These are phyloP conservation scores for Chinchilla lanigera DNA, from an alignment of 2,113 vertebrate genomes.

Conservation along the genomic window DNA sequence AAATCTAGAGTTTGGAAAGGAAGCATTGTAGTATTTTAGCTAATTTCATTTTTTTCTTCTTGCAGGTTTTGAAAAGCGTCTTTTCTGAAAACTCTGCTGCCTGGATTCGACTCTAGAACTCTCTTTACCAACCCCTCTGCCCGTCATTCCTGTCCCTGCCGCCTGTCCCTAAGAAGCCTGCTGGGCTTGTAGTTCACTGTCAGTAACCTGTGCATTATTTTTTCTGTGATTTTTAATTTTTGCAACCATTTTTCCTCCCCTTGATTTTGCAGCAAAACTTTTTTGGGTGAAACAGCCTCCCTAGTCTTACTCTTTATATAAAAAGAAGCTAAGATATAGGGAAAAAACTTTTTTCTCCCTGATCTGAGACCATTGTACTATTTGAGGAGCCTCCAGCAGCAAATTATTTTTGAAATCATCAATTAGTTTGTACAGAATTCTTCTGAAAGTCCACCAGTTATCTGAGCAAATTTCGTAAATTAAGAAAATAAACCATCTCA, in stretches of 20 bases:
- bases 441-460: conserved; percentile 87
- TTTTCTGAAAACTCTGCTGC: conserved; percentile 89
- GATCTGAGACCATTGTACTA: conserved; percentile 84
- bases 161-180: conserved; percentile 68
- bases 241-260: conserved; percentile 79
- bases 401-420: conserved; percentile 88
- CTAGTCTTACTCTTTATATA: conserved; percentile 74
- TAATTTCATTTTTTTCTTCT: conserved; percentile 87
- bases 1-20: conserved; percentile 50
- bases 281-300: conserved; percentile 64
- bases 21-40: conserved; percentile 72
- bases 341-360: conserved; percentile 80
- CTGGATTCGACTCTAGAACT: conserved; percentile 89
- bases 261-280: conserved; percentile 81
- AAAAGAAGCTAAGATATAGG: conserved; percentile 76
- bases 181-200: conserved; percentile 83
- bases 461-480: conserved; percentile 87
- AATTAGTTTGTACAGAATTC: conserved; percentile 88
- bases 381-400: conserved; percentile 84
- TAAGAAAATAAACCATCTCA: conserved; percentile 87
- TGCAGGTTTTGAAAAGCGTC: conserved; percentile 91
- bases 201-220: conserved; percentile 76
- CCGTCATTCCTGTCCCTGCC: conserved; percentile 17
- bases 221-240: conserved; percentile 79
- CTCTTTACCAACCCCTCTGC: conserved; percentile 82